Base-by-base conservation (phyloP, 2,113 vertebrate genomes). In the Oryzias celebensis region DNA sequence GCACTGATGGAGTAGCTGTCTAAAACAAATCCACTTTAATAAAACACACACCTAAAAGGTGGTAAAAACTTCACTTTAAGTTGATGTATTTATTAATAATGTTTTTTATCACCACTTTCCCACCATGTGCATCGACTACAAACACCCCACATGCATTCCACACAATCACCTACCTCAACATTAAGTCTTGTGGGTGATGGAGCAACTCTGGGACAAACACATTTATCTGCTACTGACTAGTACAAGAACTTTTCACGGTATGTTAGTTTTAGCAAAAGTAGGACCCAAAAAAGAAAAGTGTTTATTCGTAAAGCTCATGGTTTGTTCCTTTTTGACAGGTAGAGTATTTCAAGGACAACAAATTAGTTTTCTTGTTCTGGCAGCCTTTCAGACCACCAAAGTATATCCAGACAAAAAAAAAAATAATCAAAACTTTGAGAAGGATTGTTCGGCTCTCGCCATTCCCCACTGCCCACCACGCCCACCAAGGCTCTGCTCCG, bases 1-100 rank as follows among this genome's bases (percentile, higher is more conserved):
- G 87, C 52, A 57, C 62, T 83, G 87, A 88, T 84, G 76, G 83
- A 87, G 71, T 84, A 72, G 62, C 77, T 83, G 65, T 81, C 78
- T 10, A 12, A 68, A 56, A 62, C 55, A 65, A 58, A 56, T 36
- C 48, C 69, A 49, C 57, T 31, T 62, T 24, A 24, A 70, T 23
- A 66, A 48, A 62, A 43, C 20, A 42, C 51, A 68, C 41, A 66
- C 60, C 61, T 4, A 59, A 54, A 58, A n/a, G 45, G 58, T 70
- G 61, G 20, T 50, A 54, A 75, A 73, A 68, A 62, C 62, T 24
- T 75, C 75, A 77, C 68, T 83, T 75, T 73, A 71, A 78, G 80
- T 59, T 59, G 73, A 68, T 66, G 82, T 71, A 80, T 70, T 65
- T 61, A 60, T 65, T 85, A 71, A 82, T 83, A 67, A 74, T 83